Evolutionary conservation across 1,140 invertebrate genomes (phyloP), one percentile per base, ranked within the genome.

Genomic region (Armadillidium nasatum): DNA sequence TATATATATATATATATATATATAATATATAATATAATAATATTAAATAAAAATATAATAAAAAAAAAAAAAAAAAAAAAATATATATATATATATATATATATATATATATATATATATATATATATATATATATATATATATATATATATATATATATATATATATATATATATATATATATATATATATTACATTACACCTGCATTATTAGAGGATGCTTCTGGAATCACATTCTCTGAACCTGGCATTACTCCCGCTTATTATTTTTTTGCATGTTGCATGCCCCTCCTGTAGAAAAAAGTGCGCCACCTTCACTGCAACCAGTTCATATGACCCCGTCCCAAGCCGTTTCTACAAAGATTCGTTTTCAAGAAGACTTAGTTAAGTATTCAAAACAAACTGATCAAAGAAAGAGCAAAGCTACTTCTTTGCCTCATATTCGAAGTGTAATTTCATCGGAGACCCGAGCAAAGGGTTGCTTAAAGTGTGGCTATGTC

Each of bases 141-240:
- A 60, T 23, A 77, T 76, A 76, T 77, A 77, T 75, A 60, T 77
- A 67, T 77, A 60, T 75, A 73, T 77, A 68, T 73, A 66, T 68
- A 75, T 75, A 75, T 77, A 67, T 66, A 77, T 68, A 54, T 77
- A 66, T 67, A 77, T 67, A 77, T 77, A 77, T 75, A 66, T 77
- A 77, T 75, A 75, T 77, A 66, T 67, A 77, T 67, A 77, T 77
- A 77, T 75, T 77, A 77, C 66, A 75, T 75, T 44, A 71, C 19
- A 19, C 71, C 60, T 21, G 71, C 60, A n/a, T n/a, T 71, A 44
- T 43, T 21, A 19, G 23, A 15, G 19, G 15, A 44, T 43, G 15
- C 71, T 44, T n/a, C 22, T 33, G 1, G 15, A 43, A 45, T 71
- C 23, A 71, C 21, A 66, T n/a, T n/a, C 15, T 66, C 60, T 66